Base-by-base conservation (phyloP, 2,113 vertebrate genomes). In the Aegithalos caudatus region DNA sequence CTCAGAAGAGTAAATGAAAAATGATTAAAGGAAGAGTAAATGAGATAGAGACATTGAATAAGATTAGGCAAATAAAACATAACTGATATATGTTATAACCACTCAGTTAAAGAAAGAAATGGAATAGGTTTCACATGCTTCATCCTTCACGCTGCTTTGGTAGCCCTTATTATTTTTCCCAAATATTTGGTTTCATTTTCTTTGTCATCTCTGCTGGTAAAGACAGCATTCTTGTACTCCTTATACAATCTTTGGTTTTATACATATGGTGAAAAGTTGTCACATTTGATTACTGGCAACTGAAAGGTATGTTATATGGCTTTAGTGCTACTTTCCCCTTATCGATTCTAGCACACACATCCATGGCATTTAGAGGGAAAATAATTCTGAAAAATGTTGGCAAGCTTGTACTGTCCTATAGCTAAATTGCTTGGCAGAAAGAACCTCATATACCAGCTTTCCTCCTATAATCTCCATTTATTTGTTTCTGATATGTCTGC, bases 381-480 rank as follows among this genome's bases (percentile, higher is more conserved):
- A 61, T 48, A 81, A 54, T 76, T 89, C 50, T 82, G 70, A 76
- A 74, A 92, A 56, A 51, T 42, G 2, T 27, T 92, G 79, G 67
- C 62, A 91, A 69, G 45, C 38, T 83, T 51, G 28, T 64, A 15
- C 28, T 48, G 38, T 90, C 56, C 92, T 90, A 38, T 76, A 82
- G 71, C 44, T 92, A 76, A 88, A 87, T 29, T 58, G 20, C 44
- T 70, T 81, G 76, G 44, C 58, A 80, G 47, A 64, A 90, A 38
- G 35, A 44, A 28, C 31, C n/a, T 77, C 47, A 27, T 62, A 85
- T 38, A 81, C 27, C 51, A 60, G 64, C 44, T 93, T 86, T 92
- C 7, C 64, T 67, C n/a, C 40, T 86, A n/a, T 88, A 95, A 95
- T 86, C 76, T 93, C 65, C 22, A 42, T 57, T 92, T 94, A 82